Base-by-base conservation (phyloP, 2,888 invertebrate genomes). In the Crepidodera aurea region DNA sequence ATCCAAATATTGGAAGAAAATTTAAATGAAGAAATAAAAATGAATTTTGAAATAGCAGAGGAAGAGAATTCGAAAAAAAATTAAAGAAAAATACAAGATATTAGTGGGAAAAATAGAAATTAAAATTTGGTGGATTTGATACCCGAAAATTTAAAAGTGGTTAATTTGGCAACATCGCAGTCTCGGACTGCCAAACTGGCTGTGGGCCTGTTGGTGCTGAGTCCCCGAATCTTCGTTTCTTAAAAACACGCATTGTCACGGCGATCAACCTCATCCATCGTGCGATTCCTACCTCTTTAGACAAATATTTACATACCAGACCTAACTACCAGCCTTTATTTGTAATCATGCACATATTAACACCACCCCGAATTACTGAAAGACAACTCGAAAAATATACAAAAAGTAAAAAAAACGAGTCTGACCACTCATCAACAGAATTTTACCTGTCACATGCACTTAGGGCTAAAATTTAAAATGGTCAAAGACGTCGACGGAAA, bases 301-400 rank as follows among this genome's bases (percentile, higher is more conserved):
- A 71, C 73, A 77, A 78, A 78, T 78, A 78, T 78, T 78, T 78
- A 78, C 78, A 78, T 77, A 77, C 76, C 75, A 72, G 73, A 73
- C 73, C 74, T 71, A 71, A 74, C 74, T 72, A 74, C 74, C 70
- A 74, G 71, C 73, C 72, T 73, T 73, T 72, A 73, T 73, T 73
- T 73, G 73, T 73, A 73, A 74, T 74, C 74, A 73, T 73, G 68
- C 68, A 70, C 73, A 64, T 71, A 71, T 69, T 71, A 72, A 71
- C 74, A 71, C 73, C 72, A 73, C 70, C 71, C 61, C 62, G 67
- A 68, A 69, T 69, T 68, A 70, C 65, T 65, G 59, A 66, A 70
- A 69, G 67, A 69, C 60, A 42, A 44, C 40, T 42, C 40, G 22
- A 59, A 59, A 32, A 59, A 51, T 40, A 19, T 37, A 44, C 32